A percentile compares a stretch with the other conserved stretches of the same genome.
Evolutionary conservation across 2,888 invertebrate species (phyloP).

Genomic region (Lutraria lutraria): DNA sequence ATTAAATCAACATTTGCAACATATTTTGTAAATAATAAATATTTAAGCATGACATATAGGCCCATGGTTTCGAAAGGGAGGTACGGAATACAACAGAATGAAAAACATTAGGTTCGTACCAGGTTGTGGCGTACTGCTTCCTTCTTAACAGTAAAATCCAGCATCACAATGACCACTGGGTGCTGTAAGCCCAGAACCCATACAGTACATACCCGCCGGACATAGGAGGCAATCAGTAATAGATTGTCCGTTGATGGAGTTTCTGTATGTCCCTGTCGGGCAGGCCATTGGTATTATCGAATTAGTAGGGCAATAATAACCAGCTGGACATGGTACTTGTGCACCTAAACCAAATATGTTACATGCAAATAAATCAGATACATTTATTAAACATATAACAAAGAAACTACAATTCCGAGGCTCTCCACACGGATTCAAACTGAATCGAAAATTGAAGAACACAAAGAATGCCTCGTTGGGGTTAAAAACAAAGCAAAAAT

Average conservation of each 20-base stretch:
- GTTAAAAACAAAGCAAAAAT: too few species aligned
- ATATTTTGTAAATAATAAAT: too few species aligned
- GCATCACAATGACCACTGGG: background rate
- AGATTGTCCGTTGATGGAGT: background rate
- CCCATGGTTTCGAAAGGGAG: too few species aligned
- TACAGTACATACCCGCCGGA: constrained; percentile 11
- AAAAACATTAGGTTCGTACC: background rate
- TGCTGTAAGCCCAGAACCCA: background rate
- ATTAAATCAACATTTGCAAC: too few species aligned
- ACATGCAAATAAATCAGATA: background rate
- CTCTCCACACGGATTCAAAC: too few species aligned
- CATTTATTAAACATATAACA: too few species aligned
- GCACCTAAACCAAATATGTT: background rate
- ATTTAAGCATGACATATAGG: too few species aligned
- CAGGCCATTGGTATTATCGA: background rate
- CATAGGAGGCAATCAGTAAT: background rate
- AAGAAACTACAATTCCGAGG: too few species aligned
- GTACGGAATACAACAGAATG: too few species aligned
- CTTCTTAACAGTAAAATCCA: constrained; percentile 3
- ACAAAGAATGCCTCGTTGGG: too few species aligned
- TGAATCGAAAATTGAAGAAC: too few species aligned
- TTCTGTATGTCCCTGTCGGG: background rate
- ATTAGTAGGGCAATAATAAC: background rate
- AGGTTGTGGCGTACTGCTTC: background rate
- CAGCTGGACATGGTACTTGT: background rate